A percentile compares a stretch with the other conserved stretches of the same genome.
Conservation (phyloP, 1,140 invertebrate genomes). For the Limonius californicus region DNA sequence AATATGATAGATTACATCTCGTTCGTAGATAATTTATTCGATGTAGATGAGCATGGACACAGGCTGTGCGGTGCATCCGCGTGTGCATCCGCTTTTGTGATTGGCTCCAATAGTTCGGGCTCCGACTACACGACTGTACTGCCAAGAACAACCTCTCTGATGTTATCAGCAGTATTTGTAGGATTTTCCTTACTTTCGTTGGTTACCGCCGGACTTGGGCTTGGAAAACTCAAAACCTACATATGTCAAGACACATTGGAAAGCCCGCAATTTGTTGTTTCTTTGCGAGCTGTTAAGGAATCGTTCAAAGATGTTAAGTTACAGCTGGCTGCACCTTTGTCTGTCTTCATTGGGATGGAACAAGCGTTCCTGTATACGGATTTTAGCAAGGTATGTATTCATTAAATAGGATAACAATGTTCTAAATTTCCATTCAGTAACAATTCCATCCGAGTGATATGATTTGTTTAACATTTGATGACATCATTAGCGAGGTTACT, state of each 20-base stretch:
- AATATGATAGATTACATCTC: not conserved
- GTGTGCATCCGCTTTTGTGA: constrained; percentile 43
- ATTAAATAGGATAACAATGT: not conserved
- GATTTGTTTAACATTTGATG: too few species aligned
- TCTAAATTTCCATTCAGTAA: not conserved
- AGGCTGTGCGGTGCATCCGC: constrained; percentile 54
- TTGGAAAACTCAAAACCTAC: constrained; percentile 49
- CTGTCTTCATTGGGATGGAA: constrained; percentile 67
- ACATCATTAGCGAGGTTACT: not conserved
- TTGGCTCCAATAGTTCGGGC: not conserved
- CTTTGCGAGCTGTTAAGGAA: constrained; percentile 47
- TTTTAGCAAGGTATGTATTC: constrained; percentile 59
- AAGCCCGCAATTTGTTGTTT: constrained; percentile 46
- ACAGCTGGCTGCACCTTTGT: constrained; percentile 59
- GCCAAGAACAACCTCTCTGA: constrained; percentile 46
- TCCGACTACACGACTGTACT: constrained; percentile 38
- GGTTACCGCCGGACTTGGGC: constrained; percentile 51
- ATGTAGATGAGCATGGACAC: constrained; percentile 48
- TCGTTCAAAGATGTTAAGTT: constrained; percentile 52
- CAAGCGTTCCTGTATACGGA: constrained; percentile 71
- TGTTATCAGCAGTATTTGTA: constrained; percentile 54
- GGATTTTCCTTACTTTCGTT: constrained; percentile 53
- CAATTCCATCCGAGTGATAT: too few species aligned
- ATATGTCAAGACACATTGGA: constrained; percentile 47
- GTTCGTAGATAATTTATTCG: constrained; percentile 33